Percentiles rank a stretch among this genome's conserved stretches.
Evolutionary conservation across 2,888 invertebrate species (phyloP).

Genomic region (Lepetodrilus schrolli): DNA sequence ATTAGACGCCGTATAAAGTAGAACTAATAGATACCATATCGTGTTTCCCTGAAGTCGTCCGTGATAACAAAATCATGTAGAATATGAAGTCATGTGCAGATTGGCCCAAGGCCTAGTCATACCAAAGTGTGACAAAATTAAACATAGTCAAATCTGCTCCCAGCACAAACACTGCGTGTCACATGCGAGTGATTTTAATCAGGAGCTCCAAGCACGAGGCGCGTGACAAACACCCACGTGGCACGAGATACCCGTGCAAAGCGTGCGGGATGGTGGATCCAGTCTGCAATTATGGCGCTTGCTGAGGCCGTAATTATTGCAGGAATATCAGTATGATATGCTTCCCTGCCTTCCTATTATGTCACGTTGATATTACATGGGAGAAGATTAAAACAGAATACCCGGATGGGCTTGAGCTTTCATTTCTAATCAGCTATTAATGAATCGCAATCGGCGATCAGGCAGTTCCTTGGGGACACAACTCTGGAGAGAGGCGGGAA

Average conservation of each 20-base stretch:
- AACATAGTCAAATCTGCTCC: neutral
- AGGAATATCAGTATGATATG: constrained; percentile 32
- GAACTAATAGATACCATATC: too few species aligned
- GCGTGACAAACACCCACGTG: constrained; percentile 25
- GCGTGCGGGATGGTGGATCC: neutral
- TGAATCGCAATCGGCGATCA: constrained; percentile 35
- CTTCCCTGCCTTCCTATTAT: constrained; percentile 33
- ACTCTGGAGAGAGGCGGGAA: constrained; percentile 16
- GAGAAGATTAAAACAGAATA: constrained; percentile 41
- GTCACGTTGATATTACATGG: constrained; percentile 39
- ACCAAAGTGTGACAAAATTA: neutral
- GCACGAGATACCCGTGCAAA: neutral
- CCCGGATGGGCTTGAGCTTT: constrained; percentile 42
- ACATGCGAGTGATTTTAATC: constrained; percentile 29
- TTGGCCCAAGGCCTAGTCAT: neutral
- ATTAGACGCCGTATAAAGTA: too few species aligned
- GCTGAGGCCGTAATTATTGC: constrained; percentile 4
- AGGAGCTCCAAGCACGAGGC: neutral
- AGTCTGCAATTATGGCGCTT: neutral
- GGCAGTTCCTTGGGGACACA: constrained; percentile 2
- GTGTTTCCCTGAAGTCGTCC: too few species aligned
- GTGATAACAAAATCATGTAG: too few species aligned
- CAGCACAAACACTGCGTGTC: constrained; percentile 3
- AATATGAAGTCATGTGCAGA: neutral
- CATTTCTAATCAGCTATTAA: constrained; percentile 52